These are phyloP conservation scores for Eulemur coronatus DNA, from an alignment of 2,797 vertebrate genomes.

Conservation along the genomic window DNA sequence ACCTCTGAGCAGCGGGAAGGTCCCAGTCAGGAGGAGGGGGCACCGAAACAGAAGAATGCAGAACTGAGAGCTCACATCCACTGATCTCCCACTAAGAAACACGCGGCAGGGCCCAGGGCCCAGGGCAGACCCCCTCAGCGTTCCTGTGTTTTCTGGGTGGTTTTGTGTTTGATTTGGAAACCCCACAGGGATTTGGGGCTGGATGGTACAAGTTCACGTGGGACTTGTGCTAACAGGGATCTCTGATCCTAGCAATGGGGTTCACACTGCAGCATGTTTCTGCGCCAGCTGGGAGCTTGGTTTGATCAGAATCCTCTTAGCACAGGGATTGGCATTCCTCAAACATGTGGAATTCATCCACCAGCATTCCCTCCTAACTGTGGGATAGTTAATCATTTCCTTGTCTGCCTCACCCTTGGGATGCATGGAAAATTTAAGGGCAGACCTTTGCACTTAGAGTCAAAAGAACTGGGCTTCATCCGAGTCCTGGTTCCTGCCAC, in stretches of 20 bases:
- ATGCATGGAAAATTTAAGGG: conserved; percentile 57
- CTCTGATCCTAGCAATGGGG: neutral
- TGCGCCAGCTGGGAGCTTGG: conserved; percentile 17
- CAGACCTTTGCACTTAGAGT: conserved; percentile 48
- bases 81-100: neutral
- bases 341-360: conserved; percentile 72
- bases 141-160: neutral
- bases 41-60: neutral
- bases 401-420: conserved; percentile 49
- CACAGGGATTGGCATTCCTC: conserved; percentile 51
- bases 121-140: neutral
- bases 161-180: neutral
- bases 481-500: neutral
- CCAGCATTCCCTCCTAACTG: conserved; percentile 52
- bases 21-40: neutral
- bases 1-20: neutral
- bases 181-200: neutral
- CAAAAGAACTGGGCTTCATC: neutral
- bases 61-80: neutral
- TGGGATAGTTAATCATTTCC: conserved; percentile 71
- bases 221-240: neutral
- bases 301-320: conserved; percentile 55
- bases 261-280: neutral
- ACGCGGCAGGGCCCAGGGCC: neutral
- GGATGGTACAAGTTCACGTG: neutral